These are phyloP conservation scores for Fulmarus glacialis DNA, from an alignment of 2,113 vertebrate species.

Conservation along the genomic window DNA sequence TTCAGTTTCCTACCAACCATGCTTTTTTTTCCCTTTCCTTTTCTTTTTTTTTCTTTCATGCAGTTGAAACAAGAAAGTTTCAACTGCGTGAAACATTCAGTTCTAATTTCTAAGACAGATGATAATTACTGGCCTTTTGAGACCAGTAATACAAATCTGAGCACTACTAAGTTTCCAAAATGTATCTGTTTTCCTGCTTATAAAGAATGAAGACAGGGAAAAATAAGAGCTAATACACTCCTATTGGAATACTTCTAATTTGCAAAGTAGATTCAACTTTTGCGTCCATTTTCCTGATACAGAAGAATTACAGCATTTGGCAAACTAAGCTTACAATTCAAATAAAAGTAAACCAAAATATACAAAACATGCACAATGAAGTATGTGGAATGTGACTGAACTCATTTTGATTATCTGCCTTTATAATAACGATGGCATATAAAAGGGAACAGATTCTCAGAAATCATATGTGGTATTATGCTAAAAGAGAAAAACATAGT, in stretches of 20 bases:
- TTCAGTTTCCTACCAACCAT: neutral
- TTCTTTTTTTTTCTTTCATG: neutral
- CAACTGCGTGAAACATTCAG: neutral
- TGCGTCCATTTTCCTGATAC: neutral
- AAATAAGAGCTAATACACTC: neutral
- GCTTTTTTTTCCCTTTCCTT: neutral
- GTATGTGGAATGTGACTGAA: neutral
- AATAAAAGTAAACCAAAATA: neutral
- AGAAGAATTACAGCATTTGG: neutral
- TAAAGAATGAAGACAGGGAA: neutral
- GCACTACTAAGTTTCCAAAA: neutral
- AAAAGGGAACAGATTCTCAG: neutral
- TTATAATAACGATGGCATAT: neutral
- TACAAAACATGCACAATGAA: neutral
- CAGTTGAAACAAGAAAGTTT: neutral
- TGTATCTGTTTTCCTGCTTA: neutral
- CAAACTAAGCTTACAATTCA: neutral
- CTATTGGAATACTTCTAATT: neutral
- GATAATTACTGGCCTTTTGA: neutral
- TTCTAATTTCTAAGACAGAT: neutral
- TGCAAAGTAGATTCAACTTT: neutral
- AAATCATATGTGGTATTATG: neutral
- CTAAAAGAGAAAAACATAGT: neutral
- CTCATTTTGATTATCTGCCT: neutral
- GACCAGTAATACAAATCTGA: neutral